Base-by-base conservation (phyloP, 1,140 invertebrate species). In the Lepidostoma basale region DNA sequence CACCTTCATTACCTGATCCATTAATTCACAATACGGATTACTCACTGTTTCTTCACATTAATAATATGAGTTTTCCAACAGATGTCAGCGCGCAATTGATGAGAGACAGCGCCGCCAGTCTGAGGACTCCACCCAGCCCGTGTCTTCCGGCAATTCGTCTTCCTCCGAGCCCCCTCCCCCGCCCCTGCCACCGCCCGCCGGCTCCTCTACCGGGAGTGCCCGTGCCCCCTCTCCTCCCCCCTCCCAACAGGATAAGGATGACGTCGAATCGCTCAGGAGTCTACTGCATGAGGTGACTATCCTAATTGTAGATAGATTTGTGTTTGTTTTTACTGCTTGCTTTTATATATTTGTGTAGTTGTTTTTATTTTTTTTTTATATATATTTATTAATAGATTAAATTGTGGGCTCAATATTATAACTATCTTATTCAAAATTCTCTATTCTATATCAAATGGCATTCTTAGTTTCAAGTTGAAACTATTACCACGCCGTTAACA, bases 251-350 rank as follows among this genome's bases (percentile, higher is more conserved):
- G 79, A 81, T 40, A 76, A 80, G 58, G 84, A 86, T 33, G 86
- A 88, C 67, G 85, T 89, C 26, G 85, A 89, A 76, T 86, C 88
- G 59, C 77, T 91, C 40, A 85, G 84, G 73, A 81, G 85, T 74
- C 87, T 89, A 69, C 81, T 92, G 72, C 90, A 89, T 80, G 89
- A 94, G 89, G 92, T 94, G 82, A 70, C 3, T 14, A n/a, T n/a
- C 4, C 18, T n/a, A n/a, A n/a, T n/a, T n/a, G n/a, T 44, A 16
- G 40, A 44, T 44, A 16, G 16, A 8, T 30, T 14, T 4, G 9
- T 33, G 49, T 28, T 1, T 30, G 26, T 25, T 49, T n/a, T 56
- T 56, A 20, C 8, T 56, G 52, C 44, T 47, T 56, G 52, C 3
- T 56, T 8, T 36, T 1, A 36, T 2, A 22, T 47, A 20, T 47